A percentile compares a stretch with the other conserved stretches of the same genome.
phyloP scores from a whole-genome alignment of 2,797 vertebrate genomes.

The Gadopsis marmoratus region DNA sequence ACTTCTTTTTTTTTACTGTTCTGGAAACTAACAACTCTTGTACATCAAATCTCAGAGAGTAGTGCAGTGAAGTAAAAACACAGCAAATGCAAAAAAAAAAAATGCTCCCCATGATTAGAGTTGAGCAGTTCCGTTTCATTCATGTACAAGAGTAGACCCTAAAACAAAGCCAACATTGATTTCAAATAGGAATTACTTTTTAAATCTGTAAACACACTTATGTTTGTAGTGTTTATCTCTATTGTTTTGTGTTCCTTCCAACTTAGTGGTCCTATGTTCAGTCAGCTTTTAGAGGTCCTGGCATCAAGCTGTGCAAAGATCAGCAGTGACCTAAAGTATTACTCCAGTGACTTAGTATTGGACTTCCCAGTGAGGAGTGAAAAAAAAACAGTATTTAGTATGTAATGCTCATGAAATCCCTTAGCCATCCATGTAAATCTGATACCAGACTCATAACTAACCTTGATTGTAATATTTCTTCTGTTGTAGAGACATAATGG shows the following conservation, averaged over 20 bases:
- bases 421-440: not conserved
- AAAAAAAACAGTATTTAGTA: not conserved
- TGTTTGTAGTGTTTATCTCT: not conserved
- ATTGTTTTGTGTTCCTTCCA: not conserved
- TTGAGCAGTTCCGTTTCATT: not conserved
- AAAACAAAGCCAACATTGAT: not conserved
- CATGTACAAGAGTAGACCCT: not conserved
- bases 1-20: not conserved
- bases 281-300: not conserved
- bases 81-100: not conserved
- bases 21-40: not conserved
- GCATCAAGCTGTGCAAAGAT: not conserved
- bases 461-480: constrained; percentile 28
- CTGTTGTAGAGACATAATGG: constrained; percentile 76
- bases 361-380: too few species aligned
- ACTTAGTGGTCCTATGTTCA: not conserved
- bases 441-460: not conserved
- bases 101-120: not conserved
- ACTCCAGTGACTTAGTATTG: not conserved
- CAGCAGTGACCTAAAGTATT: not conserved
- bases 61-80: constrained; percentile 2
- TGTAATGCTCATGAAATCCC: not conserved
- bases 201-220: not conserved
- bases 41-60: constrained; percentile 3
- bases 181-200: not conserved